Percentiles rank a stretch among this genome's conserved stretches.
These are phyloP conservation scores for Acronicta aceris DNA, from an alignment of 2,888 invertebrate species.

Conservation along the genomic window DNA sequence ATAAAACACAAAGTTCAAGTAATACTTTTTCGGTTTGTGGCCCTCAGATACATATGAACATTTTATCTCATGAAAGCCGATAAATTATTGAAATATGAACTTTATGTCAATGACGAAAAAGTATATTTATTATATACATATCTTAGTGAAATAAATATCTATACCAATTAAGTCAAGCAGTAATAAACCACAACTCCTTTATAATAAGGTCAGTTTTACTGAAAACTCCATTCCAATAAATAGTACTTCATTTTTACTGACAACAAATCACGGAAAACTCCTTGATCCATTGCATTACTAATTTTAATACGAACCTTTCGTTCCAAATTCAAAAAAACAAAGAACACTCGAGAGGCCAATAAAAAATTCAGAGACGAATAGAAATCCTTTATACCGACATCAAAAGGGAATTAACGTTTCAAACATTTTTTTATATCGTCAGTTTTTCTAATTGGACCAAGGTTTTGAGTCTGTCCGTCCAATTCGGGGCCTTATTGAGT, in stretches of 20 bases:
- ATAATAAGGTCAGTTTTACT: no score
- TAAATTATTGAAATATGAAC: no score
- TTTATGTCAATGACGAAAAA: no score
- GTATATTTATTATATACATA: no score
- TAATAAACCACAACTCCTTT: background rate
- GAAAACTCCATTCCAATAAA: no score
- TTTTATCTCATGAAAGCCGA: no score
- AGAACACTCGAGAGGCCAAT: slow-evolving; percentile 48
- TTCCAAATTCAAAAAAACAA: slow-evolving; percentile 48
- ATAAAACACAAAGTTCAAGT: no score
- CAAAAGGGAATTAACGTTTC: slow-evolving; percentile 53
- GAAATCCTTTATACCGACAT: slow-evolving; percentile 51
- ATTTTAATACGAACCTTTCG: slow-evolving; percentile 50
- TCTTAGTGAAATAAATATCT: no score
- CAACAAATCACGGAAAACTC: slow-evolving; percentile 29
- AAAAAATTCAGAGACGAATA: slow-evolving; percentile 53
- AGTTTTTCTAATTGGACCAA: slow-evolving; percentile 57
- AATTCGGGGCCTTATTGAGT: slow-evolving; percentile 54
- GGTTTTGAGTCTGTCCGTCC: slow-evolving; percentile 62
- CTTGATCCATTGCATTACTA: slow-evolving; percentile 47
- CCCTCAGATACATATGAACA: no score
- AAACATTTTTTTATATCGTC: slow-evolving; percentile 46
- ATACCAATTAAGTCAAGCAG: no score
- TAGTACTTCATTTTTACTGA: slow-evolving; percentile 1
- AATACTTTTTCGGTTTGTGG: no score